A percentile compares a stretch with the other conserved stretches of the same genome.
Conservation (phyloP, 2,888 invertebrate genomes). For the Deilephila elpenor region DNA sequence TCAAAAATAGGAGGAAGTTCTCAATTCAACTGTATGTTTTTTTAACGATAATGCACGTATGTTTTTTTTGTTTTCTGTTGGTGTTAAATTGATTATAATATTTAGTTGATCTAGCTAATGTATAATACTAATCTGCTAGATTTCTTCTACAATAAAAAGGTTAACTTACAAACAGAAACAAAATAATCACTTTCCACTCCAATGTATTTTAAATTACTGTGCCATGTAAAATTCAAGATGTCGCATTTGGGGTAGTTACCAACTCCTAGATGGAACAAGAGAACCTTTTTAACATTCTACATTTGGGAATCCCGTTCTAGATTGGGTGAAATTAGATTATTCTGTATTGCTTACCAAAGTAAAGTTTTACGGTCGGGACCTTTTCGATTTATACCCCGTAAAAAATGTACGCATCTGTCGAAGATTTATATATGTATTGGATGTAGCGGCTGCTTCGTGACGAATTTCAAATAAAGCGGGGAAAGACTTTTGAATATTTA, state of each 20-base stretch:
- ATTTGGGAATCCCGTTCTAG: constrained; percentile 17
- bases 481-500: constrained; percentile 16
- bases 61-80: no score
- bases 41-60: no score
- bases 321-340: constrained; percentile 27
- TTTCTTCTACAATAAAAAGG: no score
- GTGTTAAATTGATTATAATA: no score
- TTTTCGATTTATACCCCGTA: constrained; percentile 28
- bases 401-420: constrained; percentile 23
- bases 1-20: no score
- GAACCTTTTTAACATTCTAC: constrained; percentile 12
- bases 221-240: constrained; percentile 4
- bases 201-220: not conserved
- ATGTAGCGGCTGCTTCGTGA: constrained; percentile 11
- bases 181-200: not conserved
- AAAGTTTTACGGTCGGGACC: constrained; percentile 25
- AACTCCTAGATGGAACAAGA: not conserved
- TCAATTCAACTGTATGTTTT: no score
- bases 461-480: constrained; percentile 14
- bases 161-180: no score
- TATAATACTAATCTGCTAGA: no score
- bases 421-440: constrained; percentile 12
- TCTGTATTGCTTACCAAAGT: constrained; percentile 24
- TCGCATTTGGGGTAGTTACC: not conserved
- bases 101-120: no score